Base-by-base conservation (phyloP, 2,888 invertebrate species). In the Leucozona laternaria region DNA sequence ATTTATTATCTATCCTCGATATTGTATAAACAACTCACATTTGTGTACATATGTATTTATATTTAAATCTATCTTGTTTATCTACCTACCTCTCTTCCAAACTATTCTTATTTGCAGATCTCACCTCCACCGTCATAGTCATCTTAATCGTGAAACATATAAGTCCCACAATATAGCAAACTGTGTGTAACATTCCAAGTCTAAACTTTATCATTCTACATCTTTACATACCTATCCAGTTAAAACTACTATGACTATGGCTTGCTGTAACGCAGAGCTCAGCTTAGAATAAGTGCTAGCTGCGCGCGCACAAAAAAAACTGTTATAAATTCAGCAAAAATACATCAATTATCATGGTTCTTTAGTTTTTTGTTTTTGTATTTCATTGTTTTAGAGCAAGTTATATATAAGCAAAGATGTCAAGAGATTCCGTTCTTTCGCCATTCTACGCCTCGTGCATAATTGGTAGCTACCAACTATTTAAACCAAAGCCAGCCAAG, bases 381-480 rank as follows among this genome's bases (percentile, higher is more conserved):
- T 40, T 45, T 58, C 50, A 64, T 82, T 78, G 70, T 43, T 58
- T 66, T 34, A 34, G 34, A 50, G 70, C 64, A 68, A 73, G 58
- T 64, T 64, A 73, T 50, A 45, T 64, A 64, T 20, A 66, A 66
- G 64, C 58, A 60, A 58, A 76, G 79, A 85, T 85, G 85, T 80
- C 77, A 80, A 73, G 55, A 85, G 60, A 85, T 77, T 80, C 85
- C 80, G 72, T 85, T 85, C 53, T 72, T 73, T 85, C 48, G 66
- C 58, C 80, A 78, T 78, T 82, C 72, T 68, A 60, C 34, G 48
- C 31, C 43, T 62, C n/a, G 45, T 73, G 77, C 71, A 80, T 80
- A 80, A 85, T 70, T 76, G 66, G 48, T 60, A 45, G 25, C 48
- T 43, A 53, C 37, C 70, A 75, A 71, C 60, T 43, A 28, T 20